Percentiles rank a stretch among this genome's conserved stretches.
Evolutionary conservation across 2,797 vertebrate genomes (phyloP).

Genomic region (Gymnothorax javanicus): DNA sequence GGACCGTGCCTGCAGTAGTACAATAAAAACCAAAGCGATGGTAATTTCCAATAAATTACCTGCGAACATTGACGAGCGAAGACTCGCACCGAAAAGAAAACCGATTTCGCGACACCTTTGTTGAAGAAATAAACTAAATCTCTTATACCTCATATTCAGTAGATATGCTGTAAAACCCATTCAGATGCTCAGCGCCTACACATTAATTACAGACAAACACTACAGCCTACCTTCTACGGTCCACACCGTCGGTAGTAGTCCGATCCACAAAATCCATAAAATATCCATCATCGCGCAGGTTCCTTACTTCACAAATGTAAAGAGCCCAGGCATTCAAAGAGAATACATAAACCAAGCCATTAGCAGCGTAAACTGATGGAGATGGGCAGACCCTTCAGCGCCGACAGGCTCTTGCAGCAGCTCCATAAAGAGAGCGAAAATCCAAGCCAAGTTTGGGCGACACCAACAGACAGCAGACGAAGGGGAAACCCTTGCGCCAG

Average conservation of each 20-base stretch:
- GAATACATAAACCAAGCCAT: slow-evolving; percentile 56
- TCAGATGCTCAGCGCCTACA: slow-evolving; percentile 21
- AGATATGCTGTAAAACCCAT: slow-evolving; percentile 5
- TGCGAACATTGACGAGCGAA: slow-evolving; percentile 32
- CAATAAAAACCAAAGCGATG: not conserved
- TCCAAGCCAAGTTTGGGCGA: slow-evolving; percentile 59
- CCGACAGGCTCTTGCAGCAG: slow-evolving; percentile 41
- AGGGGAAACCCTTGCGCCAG: slow-evolving; percentile 38
- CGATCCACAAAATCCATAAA: slow-evolving; percentile 64
- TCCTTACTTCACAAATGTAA: slow-evolving; percentile 46
- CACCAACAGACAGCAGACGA: slow-evolving; percentile 60
- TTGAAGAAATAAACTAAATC: slow-evolving; percentile 39
- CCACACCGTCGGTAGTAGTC: slow-evolving; percentile 56
- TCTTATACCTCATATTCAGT: slow-evolving; percentile 70
- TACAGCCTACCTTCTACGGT: slow-evolving; percentile 72
- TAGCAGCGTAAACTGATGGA: slow-evolving; percentile 50
- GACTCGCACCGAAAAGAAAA: slow-evolving; percentile 45
- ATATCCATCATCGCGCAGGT: slow-evolving; percentile 59
- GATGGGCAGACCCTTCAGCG: slow-evolving; percentile 43
- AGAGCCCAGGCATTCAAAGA: slow-evolving; percentile 56
- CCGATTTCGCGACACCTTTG: slow-evolving; percentile 50
- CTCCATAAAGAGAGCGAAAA: slow-evolving; percentile 37
- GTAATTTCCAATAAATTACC: not conserved
- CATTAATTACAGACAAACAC: slow-evolving; percentile 25
- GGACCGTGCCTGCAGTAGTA: not conserved